phyloP scores from a whole-genome alignment of 2,113 vertebrate species.

The Calcarius ornatus region DNA sequence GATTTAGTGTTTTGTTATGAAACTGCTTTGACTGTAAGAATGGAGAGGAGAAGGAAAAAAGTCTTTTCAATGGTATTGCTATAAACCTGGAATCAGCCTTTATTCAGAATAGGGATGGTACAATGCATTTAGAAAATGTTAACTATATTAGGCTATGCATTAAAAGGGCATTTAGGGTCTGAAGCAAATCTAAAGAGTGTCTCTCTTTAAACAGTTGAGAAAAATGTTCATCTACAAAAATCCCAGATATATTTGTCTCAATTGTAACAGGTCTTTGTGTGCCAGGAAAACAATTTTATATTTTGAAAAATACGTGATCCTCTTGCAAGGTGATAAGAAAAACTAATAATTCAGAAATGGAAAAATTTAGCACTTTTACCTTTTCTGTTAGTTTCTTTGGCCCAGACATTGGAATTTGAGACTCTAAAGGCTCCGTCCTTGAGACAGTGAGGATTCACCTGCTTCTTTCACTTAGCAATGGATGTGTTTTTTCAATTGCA shows the following conservation, averaged over 20 bases:
- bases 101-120: not conserved
- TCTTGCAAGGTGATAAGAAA: not conserved
- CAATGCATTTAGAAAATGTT: not conserved
- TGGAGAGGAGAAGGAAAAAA: not conserved
- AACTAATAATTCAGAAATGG: not conserved
- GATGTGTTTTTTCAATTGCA: rapidly evolving
- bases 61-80: not conserved
- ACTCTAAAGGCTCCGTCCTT: not conserved
- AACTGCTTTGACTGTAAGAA: not conserved
- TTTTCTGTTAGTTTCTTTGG: not conserved
- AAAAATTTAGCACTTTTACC: not conserved
- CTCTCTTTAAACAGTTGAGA: not conserved
- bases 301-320: not conserved
- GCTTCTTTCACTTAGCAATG: not conserved
- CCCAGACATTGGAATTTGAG: not conserved
- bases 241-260: not conserved
- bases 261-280: not conserved
- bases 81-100: not conserved
- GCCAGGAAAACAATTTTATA: not conserved
- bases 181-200: not conserved
- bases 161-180: not conserved
- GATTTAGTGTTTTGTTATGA: not conserved
- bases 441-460: not conserved
- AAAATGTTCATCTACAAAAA: not conserved
- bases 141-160: not conserved